Evolutionary conservation across 1,140 invertebrate species (phyloP).

Genomic region (Caenorhabditis inopinata): DNA sequence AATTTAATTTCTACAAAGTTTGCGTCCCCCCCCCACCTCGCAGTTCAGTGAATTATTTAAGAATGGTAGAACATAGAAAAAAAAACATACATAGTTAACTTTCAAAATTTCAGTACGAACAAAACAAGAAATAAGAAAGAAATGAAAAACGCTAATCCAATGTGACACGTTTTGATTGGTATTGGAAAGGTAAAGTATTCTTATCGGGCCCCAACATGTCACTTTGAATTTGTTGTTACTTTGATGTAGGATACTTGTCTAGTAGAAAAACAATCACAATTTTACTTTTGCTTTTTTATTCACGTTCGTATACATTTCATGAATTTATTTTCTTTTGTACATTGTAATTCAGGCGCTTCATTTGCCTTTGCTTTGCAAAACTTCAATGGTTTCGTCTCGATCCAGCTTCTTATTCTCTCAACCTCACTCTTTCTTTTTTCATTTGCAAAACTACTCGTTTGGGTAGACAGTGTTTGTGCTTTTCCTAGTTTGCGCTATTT

Average conservation of each 20-base stretch:
- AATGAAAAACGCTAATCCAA: background rate
- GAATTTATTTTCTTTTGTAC: no score
- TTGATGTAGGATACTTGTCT: background rate
- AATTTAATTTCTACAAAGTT: no score
- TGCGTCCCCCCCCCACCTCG: no score
- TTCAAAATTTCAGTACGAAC: no score
- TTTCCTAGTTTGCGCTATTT: background rate
- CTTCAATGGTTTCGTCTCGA: background rate
- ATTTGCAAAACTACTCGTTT: background rate
- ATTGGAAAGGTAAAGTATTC: background rate
- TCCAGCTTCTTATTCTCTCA: background rate
- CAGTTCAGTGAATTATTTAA: no score
- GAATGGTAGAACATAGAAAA: no score
- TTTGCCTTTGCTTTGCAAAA: no score
- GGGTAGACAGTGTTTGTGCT: conserved; percentile 4
- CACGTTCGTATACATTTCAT: no score
- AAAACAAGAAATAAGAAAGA: background rate
- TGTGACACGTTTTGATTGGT: conserved; percentile 1
- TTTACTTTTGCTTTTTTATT: background rate
- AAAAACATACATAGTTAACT: no score
- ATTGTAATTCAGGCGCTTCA: no score
- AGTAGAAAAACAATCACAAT: background rate
- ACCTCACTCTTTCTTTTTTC: no score
- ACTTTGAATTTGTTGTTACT: background rate
- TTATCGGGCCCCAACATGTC: no score